These are phyloP conservation scores for Allophyes oxyacanthae DNA, from an alignment of 2,888 invertebrate species.

Conservation along the genomic window DNA sequence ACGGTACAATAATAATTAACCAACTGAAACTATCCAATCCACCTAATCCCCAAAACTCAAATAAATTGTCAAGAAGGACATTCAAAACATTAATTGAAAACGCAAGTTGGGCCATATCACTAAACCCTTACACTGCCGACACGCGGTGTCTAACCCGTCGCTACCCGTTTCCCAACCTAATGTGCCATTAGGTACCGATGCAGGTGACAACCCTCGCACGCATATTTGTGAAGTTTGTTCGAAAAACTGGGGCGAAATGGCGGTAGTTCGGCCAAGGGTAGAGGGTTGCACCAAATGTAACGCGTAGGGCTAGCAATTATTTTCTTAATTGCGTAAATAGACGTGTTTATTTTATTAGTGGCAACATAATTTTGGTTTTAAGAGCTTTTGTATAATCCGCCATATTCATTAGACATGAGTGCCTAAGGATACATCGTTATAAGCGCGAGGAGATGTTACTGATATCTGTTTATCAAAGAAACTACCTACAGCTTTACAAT, in stretches of 20 bases:
- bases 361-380: slow-evolving; percentile 28
- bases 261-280: slow-evolving; percentile 38
- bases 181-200: slow-evolving; percentile 82
- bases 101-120: slow-evolving; percentile 50
- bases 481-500: no score
- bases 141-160: slow-evolving; percentile 50
- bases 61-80: slow-evolving; percentile 45
- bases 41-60: slow-evolving; percentile 11
- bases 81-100: slow-evolving; percentile 61
- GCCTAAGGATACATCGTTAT: slow-evolving; percentile 12
- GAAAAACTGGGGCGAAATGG: slow-evolving; percentile 49
- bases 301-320: slow-evolving; percentile 23
- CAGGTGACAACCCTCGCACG: slow-evolving; percentile 81
- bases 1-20: background rate
- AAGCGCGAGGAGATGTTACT: background rate
- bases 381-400: slow-evolving; percentile 22
- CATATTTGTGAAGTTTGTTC: slow-evolving; percentile 80
- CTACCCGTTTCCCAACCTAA: slow-evolving; percentile 76
- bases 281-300: slow-evolving; percentile 54
- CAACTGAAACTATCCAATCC: slow-evolving; percentile 13
- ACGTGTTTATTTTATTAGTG: slow-evolving; percentile 35
- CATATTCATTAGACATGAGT: slow-evolving; percentile 30
- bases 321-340: slow-evolving; percentile 29
- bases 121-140: slow-evolving; percentile 55
- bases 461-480: background rate